These are phyloP conservation scores for Somateria mollissima DNA, from an alignment of 2,797 vertebrate species.

Conservation along the genomic window DNA sequence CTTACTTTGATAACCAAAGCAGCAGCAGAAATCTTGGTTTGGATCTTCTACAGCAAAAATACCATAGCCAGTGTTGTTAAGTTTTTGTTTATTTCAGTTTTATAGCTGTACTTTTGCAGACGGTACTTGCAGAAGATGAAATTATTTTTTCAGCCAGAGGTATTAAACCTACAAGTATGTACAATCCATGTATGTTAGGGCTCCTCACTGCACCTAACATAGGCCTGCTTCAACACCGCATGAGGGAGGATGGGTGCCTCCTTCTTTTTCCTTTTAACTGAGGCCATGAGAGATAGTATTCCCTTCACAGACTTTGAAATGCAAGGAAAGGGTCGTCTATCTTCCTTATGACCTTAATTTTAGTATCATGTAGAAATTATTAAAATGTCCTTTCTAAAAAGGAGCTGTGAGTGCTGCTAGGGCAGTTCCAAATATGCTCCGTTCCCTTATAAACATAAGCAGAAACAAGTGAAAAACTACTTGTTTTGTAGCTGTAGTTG, in stretches of 20 bases:
- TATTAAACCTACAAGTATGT: neutral
- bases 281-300: neutral
- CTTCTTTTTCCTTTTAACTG: neutral
- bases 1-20: neutral
- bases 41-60: neutral
- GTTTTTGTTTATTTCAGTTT: neutral
- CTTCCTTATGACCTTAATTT: neutral
- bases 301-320: neutral
- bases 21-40: neutral
- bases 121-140: neutral
- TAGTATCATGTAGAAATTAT: neutral
- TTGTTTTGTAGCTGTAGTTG: neutral
- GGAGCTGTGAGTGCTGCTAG: neutral
- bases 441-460: neutral
- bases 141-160: neutral
- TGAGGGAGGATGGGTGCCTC: neutral
- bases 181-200: neutral
- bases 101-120: neutral
- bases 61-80: neutral
- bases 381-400: neutral
- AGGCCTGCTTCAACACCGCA: neutral
- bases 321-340: neutral
- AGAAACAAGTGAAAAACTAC: neutral
- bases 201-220: neutral
- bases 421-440: neutral